Conservation (phyloP, 2,888 invertebrate genomes). For the Eudasyphora cyanicolor region DNA sequence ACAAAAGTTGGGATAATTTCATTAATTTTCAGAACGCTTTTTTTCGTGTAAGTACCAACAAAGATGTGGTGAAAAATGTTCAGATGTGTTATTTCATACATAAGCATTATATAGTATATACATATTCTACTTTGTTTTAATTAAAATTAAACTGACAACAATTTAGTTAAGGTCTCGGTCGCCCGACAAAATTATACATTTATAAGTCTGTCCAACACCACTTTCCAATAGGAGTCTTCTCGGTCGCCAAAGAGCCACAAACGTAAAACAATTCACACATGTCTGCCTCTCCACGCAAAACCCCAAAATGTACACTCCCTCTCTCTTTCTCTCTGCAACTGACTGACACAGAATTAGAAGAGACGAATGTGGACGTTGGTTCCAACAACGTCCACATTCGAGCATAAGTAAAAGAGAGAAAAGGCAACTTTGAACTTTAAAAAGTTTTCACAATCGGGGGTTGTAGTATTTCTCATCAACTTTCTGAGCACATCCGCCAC, state of each 20-base stretch:
- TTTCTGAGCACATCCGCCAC: neutral
- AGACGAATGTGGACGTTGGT: too few species aligned
- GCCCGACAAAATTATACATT: too few species aligned
- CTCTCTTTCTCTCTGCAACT: neutral
- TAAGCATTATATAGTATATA: too few species aligned
- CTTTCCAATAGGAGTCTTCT: neutral
- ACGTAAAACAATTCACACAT: neutral
- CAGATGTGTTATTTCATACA: too few species aligned
- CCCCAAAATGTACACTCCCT: neutral
- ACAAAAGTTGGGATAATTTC: too few species aligned
- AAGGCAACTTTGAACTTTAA: neutral
- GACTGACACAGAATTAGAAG: neutral
- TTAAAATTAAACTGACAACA: too few species aligned
- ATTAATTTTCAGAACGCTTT: too few species aligned
- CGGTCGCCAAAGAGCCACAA: neutral
- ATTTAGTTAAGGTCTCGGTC: too few species aligned
- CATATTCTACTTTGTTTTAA: too few species aligned
- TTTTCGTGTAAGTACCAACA: too few species aligned
- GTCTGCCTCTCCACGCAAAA: constrained; percentile 1
- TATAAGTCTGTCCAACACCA: too few species aligned
- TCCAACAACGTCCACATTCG: neutral
- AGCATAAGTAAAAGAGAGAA: neutral
- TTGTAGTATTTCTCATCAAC: neutral
- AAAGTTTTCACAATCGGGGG: neutral
- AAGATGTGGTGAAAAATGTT: too few species aligned